Base-by-base conservation (phyloP, 2,113 vertebrate species). In the Cnemophilus loriae region DNA sequence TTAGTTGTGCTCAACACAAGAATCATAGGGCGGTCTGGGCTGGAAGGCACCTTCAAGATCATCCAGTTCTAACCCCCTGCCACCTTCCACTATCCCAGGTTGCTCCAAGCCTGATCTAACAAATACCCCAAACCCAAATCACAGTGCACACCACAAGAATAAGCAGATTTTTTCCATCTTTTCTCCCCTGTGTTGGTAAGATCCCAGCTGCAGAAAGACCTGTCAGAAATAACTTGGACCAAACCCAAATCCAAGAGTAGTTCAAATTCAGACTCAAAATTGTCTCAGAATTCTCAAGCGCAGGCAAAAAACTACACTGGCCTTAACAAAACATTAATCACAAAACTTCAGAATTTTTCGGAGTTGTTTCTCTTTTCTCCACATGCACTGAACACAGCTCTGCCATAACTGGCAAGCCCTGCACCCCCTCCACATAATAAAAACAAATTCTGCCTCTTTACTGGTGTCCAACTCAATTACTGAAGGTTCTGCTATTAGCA, bases 131-230 rank as follows among this genome's bases (percentile, higher is more conserved):
- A 74, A 28, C 15, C 49, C 63, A 64, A 83, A 71, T 17, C 44
- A 35, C 30, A 84, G 37, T 5, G n/a, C 42, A 35, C 26, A 39
- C 1, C 30, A 49, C 26, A 84, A 53, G 12, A 85, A 42, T 5
- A 6, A 63, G 18, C 44, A 73, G 35, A 23, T 70, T 71, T 44
- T n/a, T 53, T 11, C 35, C 16, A 6, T 18, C 15, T 57, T 73
- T 52, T 28, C 0, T 8, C 7, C 4, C 7, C 44, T 5, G 1
- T 15, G 23, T 30, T 63, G 15, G 1, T 13, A 69, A 68, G 35
- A 81, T 23, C 33, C 16, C 9, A 24, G 39, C 2, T 64, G 60
- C 30, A 84, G 26, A 46, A 83, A 65, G 23, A 84, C 10, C 65
- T 27, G 9, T 21, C 37, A 56, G 55, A 33, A 50, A 41, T 3